Evolutionary conservation across 2,113 vertebrate genomes (phyloP).

Genomic region (Notiomystis cincta): DNA sequence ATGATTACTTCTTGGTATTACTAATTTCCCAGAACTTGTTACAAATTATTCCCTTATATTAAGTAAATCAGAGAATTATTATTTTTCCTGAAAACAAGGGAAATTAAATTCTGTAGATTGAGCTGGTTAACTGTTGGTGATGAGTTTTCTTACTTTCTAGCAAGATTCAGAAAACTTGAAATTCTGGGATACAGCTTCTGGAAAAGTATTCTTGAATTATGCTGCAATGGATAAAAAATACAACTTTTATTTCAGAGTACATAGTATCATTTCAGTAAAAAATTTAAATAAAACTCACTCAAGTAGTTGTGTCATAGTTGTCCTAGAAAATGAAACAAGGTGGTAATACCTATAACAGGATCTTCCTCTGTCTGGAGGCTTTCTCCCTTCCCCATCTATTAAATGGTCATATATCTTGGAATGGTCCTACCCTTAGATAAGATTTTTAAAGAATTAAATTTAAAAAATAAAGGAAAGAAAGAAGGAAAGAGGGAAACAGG

Average conservation of each 20-base stretch:
- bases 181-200: background rate
- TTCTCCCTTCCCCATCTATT: background rate
- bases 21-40: background rate
- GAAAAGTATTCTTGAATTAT: background rate
- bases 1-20: background rate
- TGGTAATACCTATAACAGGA: background rate
- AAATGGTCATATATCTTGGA: background rate
- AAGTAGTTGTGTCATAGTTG: background rate
- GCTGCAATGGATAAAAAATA: background rate
- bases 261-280: background rate
- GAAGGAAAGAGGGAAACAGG: background rate
- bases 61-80: background rate
- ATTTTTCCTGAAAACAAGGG: background rate
- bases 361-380: background rate
- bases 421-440: background rate
- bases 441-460: background rate
- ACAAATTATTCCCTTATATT: background rate
- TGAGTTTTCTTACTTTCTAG: background rate
- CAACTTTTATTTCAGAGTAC: background rate
- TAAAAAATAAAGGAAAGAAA: background rate
- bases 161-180: background rate
- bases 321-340: background rate
- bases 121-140: background rate
- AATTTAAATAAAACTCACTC: background rate
- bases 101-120: background rate